Base-by-base conservation (phyloP, 2,797 vertebrate species). In the Hyperoplus lanceolatus region DNA sequence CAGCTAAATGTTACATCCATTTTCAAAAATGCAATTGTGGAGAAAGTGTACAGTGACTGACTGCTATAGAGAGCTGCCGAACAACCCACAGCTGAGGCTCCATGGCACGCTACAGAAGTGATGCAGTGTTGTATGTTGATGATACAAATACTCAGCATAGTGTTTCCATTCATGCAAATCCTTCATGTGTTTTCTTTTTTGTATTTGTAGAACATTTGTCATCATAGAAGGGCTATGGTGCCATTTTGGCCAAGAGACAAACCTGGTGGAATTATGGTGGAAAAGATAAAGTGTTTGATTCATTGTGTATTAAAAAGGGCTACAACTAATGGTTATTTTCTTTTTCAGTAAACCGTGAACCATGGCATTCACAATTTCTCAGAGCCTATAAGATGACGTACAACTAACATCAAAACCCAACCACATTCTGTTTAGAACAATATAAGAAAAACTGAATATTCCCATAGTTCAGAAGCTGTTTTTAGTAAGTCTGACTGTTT, bases 1-100 rank as follows among this genome's bases (percentile, higher is more conserved):
- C 92, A 85, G 94, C 93, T 93, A 94, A 94, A 95, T 93, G 93
- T 94, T 94, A 92, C 93, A 91, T 92, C 92, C 92, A 91, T 90
- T 91, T 90, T 81, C 73, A 89, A 83, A 87, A 89, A 91, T 83
- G 87, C 72, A 86, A 92, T 74, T 82, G 84, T 90, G 79, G 70
- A 86, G 89, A 92, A 85, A 75, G 16, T 64, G 79, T 84, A 83
- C 82, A 83, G 73, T 80, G 91, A 88, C 49, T 57, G 77, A 84
- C 79, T 81, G 74, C 76, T 50, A 38, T 60, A 80, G 81, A 60
- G 71, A 60, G 71, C 76, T 55, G 36, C 42, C 77, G 80, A 89
- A 86, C 85, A 85, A 88, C 63, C 64, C 76, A 70, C 85, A 81
- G 81, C 72, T 79, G 73, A 88, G 77, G 78, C 71, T 75, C 59